Evolutionary conservation across 53 echinoderm and acorn worm genomes (phyloP), one percentile per base, ranked within the genome.

Genomic region (Patiria pectinifera): DNA sequence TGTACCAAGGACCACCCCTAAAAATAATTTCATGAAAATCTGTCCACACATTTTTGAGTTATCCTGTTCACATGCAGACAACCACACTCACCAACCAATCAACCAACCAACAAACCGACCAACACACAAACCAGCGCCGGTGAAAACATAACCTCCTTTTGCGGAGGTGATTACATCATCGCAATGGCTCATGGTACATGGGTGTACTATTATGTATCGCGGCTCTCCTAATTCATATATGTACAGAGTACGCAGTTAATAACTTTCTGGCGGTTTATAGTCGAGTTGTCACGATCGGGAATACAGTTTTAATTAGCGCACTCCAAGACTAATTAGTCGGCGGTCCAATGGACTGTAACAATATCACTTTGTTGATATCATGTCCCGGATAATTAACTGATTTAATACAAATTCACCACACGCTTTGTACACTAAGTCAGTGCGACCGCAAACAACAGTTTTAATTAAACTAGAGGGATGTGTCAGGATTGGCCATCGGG

Each of bases 341-440:
- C 4, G 74, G 24, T 74, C 16, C 69, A 15, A 74, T 23, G 24
- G 24, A 24, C 19, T 74, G 74, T 70, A 74, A 9, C 74, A 74
- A 74, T 21, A 74, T 24, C 74, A 21, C 19, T 10, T 23, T 23
- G 10, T 74, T 23, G 10, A 66, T 15, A 66, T 66, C 66, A 18
- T 11, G 10, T 66, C 66, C 19, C 24, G 8, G 10, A 10, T 24
- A 74, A 74, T 74, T 74, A 74, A 74, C 22, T 74, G 24, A 74
- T 10, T 23, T 74, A 9, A 24, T 3, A 23, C 11, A 21, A n/a
- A 23, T 15, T 45, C 21, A 11, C 13, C 48, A 11, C 22, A 71
- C 26, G 53, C n/a, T 86, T 75, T 58, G 76, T 86, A 76, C 48
- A 75, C 75, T n/a, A 74, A 75, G 59, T 76, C 71, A 69, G 18